Conservation (phyloP, 2,888 invertebrate species). For the Liodrosophila aerea region DNA sequence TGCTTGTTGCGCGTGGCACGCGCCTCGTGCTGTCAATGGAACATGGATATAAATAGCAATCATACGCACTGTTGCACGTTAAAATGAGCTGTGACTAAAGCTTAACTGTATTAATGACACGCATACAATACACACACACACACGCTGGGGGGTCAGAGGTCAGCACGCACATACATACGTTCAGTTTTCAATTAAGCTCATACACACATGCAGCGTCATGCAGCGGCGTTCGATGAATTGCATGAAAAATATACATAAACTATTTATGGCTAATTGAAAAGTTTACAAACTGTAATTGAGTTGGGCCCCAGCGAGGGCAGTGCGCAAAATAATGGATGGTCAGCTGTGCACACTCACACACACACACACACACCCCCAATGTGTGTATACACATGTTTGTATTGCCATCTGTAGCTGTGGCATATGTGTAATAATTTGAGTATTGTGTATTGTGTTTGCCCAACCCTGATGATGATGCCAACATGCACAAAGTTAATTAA, state of each 20-base stretch:
- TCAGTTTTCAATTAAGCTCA: conserved; percentile 55
- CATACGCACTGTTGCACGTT: conserved; percentile 73
- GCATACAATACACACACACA: conserved; percentile 19
- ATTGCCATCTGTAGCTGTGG: conserved; percentile 18
- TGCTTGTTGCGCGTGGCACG: conserved; percentile 36
- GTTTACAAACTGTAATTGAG: conserved; percentile 81
- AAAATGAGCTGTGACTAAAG: conserved; percentile 65
- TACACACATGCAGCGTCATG: conserved; percentile 54
- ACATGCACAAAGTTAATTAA: conserved; percentile 73
- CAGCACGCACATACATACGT: neutral
- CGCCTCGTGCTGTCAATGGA: conserved; percentile 46
- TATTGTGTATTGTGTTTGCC: conserved; percentile 21
- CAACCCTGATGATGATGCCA: conserved; percentile 5
- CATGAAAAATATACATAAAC: conserved; percentile 74
- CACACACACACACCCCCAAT: neutral
- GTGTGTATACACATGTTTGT: conserved; percentile 7
- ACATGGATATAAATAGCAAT: conserved; percentile 74
- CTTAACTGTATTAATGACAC: conserved; percentile 63
- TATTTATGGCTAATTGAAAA: conserved; percentile 79
- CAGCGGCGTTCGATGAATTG: conserved; percentile 55
- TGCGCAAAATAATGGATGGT: conserved; percentile 55
- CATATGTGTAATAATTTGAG: conserved; percentile 64
- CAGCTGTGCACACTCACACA: conserved; percentile 30
- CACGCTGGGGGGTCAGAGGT: conserved; percentile 1
- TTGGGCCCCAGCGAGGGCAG: conserved; percentile 43